These are phyloP conservation scores for Spicauda simplicius DNA, from an alignment of 2,888 invertebrate genomes.

Conservation along the genomic window DNA sequence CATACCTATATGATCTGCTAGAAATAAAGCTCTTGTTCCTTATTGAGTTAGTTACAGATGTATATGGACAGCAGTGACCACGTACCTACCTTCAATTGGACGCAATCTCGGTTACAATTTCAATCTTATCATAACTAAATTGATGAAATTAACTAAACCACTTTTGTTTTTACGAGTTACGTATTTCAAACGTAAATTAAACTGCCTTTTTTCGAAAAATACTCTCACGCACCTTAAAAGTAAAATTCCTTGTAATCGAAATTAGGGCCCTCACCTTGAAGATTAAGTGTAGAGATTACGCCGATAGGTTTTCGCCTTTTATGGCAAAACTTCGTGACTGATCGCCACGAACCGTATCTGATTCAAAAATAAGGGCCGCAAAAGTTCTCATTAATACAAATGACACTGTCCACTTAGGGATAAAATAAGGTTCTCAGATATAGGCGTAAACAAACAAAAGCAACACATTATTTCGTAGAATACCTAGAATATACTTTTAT, in stretches of 20 bases:
- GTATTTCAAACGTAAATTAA: background rate
- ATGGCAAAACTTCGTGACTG: conserved; percentile 36
- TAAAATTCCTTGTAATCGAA: conserved; percentile 30
- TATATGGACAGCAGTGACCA: too few relatives aligned
- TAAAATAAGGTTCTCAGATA: conserved; percentile 1
- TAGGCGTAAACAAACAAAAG: conserved; percentile 1
- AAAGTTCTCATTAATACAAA: conserved; percentile 22
- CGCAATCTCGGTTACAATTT: too few relatives aligned
- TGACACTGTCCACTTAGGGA: conserved; percentile 18
- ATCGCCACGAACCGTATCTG: conserved; percentile 33
- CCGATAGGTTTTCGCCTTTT: conserved; percentile 36
- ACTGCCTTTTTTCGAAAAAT: background rate
- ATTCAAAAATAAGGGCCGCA: conserved; percentile 35
- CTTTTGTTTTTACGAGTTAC: background rate
- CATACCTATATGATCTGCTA: too few relatives aligned
- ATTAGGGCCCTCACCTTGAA: conserved; percentile 31
- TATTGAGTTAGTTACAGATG: too few relatives aligned
- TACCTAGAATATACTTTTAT: background rate
- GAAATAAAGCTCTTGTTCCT: too few relatives aligned
- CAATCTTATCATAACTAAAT: too few relatives aligned
- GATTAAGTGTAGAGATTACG: conserved; percentile 32
- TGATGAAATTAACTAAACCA: background rate
- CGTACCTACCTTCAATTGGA: too few relatives aligned
- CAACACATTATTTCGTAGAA: background rate
- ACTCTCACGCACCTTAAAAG: conserved; percentile 10